These are phyloP conservation scores for Camponotus pennsylvanicus DNA, from an alignment of 1,140 invertebrate genomes.

Conservation along the genomic window DNA sequence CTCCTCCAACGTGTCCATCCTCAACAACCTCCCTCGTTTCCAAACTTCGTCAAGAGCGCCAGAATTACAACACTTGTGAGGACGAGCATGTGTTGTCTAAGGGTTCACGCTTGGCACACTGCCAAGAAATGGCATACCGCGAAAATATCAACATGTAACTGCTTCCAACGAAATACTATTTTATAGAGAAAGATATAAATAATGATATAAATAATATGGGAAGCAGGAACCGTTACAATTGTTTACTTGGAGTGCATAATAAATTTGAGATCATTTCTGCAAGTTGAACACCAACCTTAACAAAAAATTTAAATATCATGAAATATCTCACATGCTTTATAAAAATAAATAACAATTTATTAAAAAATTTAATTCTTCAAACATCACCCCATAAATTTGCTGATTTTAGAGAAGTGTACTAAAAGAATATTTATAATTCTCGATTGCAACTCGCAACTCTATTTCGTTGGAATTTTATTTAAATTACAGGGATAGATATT, in stretches of 20 bases:
- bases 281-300: background rate
- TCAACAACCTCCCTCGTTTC: background rate
- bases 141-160: conserved; percentile 36
- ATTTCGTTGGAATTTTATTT: conserved; percentile 16
- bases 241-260: conserved; percentile 36
- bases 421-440: conserved; percentile 16
- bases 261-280: conserved; percentile 3
- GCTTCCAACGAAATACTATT: conserved; percentile 34
- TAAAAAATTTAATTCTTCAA: conserved; percentile 2
- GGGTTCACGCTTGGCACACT: conserved; percentile 14
- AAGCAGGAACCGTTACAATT: conserved; percentile 23
- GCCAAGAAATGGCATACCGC: conserved; percentile 39
- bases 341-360: conserved; percentile 23
- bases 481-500: conserved; percentile 1
- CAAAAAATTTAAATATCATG: conserved; percentile 15
- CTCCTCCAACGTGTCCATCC: background rate
- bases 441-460: conserved; percentile 17
- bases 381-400: background rate
- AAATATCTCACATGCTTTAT: background rate
- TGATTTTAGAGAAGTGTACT: background rate
- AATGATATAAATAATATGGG: conserved; percentile 41
- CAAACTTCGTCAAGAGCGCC: conserved; percentile 42
- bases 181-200: conserved; percentile 19
- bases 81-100: conserved; percentile 38
- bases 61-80: conserved; percentile 44